Percentiles rank a stretch among this genome's conserved stretches.
phyloP scores from a whole-genome alignment of 2,888 invertebrate genomes.

The Caenorhabditis plicata region DNA sequence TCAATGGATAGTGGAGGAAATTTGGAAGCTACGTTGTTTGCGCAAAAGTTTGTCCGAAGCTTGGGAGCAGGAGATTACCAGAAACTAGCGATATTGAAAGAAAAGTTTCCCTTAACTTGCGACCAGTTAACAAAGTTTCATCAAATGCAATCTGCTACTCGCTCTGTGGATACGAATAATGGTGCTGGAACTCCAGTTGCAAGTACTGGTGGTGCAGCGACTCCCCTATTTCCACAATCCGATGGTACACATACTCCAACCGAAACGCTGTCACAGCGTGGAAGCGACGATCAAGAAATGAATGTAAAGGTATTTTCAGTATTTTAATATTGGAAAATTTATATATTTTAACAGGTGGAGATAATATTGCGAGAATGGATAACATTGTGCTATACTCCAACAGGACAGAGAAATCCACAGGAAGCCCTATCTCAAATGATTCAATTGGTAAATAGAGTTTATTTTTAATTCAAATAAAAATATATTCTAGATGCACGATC shows the following conservation, averaged over 20 bases:
- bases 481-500: slow-evolving; percentile 80
- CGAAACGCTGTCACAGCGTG: slow-evolving; percentile 6
- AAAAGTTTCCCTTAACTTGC: slow-evolving; percentile 38
- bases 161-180: slow-evolving; percentile 3
- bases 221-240: neutral
- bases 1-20: slow-evolving; percentile 80
- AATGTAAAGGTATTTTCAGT: too few species aligned
- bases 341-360: too few species aligned
- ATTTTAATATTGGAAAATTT: too few species aligned
- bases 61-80: slow-evolving; percentile 28
- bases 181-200: neutral
- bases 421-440: slow-evolving; percentile 92
- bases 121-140: slow-evolving; percentile 43
- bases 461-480: neutral
- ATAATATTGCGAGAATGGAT: slow-evolving; percentile 93
- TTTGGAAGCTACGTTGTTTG: slow-evolving; percentile 76
- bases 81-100: slow-evolving; percentile 19
- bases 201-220: neutral
- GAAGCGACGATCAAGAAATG: slow-evolving; percentile 30
- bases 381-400: slow-evolving; percentile 77
- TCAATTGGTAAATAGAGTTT: slow-evolving; percentile 43
- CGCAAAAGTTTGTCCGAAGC: slow-evolving; percentile 73
- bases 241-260: slow-evolving; percentile 11
- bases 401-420: slow-evolving; percentile 56
- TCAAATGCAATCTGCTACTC: slow-evolving; percentile 28